These are phyloP conservation scores for Prolemur simus DNA, from an alignment of 2,113 vertebrate species.

Conservation along the genomic window DNA sequence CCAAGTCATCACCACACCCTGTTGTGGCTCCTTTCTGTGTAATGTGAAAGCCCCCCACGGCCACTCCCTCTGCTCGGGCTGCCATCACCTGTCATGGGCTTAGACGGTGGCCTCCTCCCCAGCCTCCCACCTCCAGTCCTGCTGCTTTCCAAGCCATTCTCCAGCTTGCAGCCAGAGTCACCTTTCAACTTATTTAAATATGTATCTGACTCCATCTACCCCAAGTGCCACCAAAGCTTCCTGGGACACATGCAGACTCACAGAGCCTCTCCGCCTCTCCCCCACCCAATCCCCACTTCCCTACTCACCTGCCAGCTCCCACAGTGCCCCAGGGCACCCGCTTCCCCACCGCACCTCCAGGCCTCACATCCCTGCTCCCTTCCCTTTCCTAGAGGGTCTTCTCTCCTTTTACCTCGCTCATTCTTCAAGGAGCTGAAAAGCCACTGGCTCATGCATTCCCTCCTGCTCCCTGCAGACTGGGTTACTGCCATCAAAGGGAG, in stretches of 20 bases:
- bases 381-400: not conserved
- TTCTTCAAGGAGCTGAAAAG: not conserved
- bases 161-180: not conserved
- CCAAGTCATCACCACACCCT: not conserved
- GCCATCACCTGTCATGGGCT: not conserved
- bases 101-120: not conserved
- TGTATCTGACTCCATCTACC: not conserved
- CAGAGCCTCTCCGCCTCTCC: accelerated
- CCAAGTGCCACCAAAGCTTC: not conserved
- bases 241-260: not conserved
- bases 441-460: not conserved
- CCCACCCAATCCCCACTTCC: not conserved
- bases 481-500: not conserved
- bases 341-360: accelerated
- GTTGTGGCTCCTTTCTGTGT: not conserved
- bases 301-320: not conserved
- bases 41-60: not conserved
- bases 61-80: not conserved
- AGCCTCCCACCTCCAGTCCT: not conserved
- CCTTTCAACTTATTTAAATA: not conserved
- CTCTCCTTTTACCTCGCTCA: not conserved
- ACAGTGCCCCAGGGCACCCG: not conserved
- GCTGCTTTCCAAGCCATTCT: not conserved
- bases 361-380: not conserved
- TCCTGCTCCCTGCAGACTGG: not conserved